Percentiles rank a stretch among this genome's conserved stretches.
phyloP scores from a whole-genome alignment of 1,140 invertebrate species.

The Yoshiicerus persimilis region DNA sequence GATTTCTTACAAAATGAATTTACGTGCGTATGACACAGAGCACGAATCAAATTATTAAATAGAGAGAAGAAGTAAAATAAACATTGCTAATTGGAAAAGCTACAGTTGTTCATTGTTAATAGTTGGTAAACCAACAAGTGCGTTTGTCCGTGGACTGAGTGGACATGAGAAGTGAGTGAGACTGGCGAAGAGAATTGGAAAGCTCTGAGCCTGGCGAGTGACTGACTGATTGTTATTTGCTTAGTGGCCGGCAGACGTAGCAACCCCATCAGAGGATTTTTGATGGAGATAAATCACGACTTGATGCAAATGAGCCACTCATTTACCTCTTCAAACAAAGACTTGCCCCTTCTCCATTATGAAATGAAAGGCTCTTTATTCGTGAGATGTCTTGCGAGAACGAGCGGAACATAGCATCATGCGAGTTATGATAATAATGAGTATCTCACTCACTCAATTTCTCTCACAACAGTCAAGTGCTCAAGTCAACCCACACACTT shows the following conservation, averaged over 20 bases:
- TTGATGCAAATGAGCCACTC: slow-evolving; percentile 7
- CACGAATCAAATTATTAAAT: not conserved
- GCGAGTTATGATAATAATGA: not conserved
- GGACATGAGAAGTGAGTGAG: not conserved
- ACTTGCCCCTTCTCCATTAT: slow-evolving; percentile 17
- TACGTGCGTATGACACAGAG: not conserved
- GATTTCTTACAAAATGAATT: not conserved
- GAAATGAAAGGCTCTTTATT: slow-evolving; percentile 16
- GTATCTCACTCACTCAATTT: slow-evolving; percentile 14
- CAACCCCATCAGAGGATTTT: slow-evolving; percentile 21
- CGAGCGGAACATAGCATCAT: not conserved
- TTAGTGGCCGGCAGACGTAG: not conserved
- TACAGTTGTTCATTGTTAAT: not conserved
- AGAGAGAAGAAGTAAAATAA: not conserved
- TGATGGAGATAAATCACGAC: slow-evolving; percentile 37
- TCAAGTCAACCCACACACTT: not conserved
- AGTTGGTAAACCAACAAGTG: not conserved
- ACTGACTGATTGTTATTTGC: slow-evolving; percentile 21
- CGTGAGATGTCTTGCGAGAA: slow-evolving; percentile 7
- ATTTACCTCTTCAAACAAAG: slow-evolving; percentile 23
- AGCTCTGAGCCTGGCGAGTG: not conserved
- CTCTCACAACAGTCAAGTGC: not conserved
- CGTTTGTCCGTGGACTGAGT: not conserved
- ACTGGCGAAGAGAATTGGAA: too few relatives aligned
- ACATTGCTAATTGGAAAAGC: not conserved